Conservation (phyloP, 2,888 invertebrate species). For the Scaeva pyrastri region DNA sequence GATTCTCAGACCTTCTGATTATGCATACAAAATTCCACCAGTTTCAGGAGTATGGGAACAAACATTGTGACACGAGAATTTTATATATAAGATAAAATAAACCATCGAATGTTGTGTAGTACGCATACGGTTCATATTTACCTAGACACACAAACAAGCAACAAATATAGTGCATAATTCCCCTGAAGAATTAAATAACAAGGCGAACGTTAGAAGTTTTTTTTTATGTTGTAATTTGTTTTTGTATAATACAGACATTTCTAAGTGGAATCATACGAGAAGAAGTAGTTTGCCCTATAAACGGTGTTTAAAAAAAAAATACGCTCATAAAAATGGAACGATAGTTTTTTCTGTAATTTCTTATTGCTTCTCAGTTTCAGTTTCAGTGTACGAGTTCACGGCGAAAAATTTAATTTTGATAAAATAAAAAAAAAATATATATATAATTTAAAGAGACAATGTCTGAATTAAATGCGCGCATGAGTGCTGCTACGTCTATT, state of each 20-base stretch:
- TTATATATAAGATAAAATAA: background rate
- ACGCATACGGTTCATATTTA: background rate
- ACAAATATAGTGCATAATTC: background rate
- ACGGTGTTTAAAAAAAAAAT: background rate
- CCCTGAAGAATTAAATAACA: background rate
- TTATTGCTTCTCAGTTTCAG: background rate
- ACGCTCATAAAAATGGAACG: background rate
- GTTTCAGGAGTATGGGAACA: too few relatives aligned
- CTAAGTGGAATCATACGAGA: background rate
- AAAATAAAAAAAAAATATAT: background rate
- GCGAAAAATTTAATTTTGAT: background rate
- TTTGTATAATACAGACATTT: background rate
- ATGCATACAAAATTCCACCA: too few relatives aligned
- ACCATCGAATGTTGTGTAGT: background rate
- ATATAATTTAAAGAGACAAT: background rate
- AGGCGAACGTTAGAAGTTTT: background rate
- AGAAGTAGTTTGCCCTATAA: background rate
- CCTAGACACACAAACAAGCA: background rate
- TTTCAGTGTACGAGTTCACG: background rate
- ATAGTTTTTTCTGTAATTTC: background rate
- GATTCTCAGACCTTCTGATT: too few relatives aligned
- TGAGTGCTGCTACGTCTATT: constrained; percentile 29
- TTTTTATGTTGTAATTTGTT: background rate
- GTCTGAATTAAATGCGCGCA: constrained; percentile 17
- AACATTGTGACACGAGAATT: too few relatives aligned